Evolutionary conservation across 2,797 vertebrate species (phyloP).

Genomic region (Diceros bicornis): DNA sequence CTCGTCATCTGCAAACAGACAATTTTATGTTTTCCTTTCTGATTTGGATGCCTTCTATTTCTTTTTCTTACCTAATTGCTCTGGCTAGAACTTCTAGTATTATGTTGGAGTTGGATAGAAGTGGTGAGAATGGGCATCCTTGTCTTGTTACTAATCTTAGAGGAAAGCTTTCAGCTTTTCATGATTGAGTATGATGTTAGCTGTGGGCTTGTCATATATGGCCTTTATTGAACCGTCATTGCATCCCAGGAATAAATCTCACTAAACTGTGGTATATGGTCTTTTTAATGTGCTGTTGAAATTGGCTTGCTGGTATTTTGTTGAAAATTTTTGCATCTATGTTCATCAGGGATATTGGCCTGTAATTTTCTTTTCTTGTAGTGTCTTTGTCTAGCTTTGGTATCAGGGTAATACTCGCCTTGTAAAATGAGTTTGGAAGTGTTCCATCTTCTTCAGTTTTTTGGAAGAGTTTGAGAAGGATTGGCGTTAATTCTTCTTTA

Average conservation of each 20-base stretch:
- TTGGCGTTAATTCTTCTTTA: not conserved
- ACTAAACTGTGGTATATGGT: not conserved
- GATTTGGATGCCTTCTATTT: not conserved
- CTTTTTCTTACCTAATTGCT: not conserved
- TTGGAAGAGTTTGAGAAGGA: not conserved
- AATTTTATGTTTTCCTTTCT: conserved; percentile 12
- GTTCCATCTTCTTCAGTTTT: not conserved
- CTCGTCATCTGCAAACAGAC: not conserved
- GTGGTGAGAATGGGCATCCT: not conserved
- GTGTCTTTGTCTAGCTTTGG: not conserved
- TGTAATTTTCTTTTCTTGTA: not conserved
- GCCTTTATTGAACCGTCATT: not conserved
- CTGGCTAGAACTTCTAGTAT: not conserved
- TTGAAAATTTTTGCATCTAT: not conserved
- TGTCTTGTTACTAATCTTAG: conserved; percentile 4
- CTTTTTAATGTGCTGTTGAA: not conserved
- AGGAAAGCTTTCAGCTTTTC: not conserved
- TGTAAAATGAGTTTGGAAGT: not conserved
- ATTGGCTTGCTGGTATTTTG: not conserved
- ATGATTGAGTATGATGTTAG: not conserved
- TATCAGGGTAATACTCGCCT: not conserved
- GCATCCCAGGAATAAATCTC: not conserved
- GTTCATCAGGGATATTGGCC: not conserved
- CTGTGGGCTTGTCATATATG: not conserved
- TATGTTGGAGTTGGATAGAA: not conserved